A percentile compares a stretch with the other conserved stretches of the same genome.
These are phyloP conservation scores for Cephalopholis sonnerati DNA, from an alignment of 2,113 vertebrate genomes.

Conservation along the genomic window DNA sequence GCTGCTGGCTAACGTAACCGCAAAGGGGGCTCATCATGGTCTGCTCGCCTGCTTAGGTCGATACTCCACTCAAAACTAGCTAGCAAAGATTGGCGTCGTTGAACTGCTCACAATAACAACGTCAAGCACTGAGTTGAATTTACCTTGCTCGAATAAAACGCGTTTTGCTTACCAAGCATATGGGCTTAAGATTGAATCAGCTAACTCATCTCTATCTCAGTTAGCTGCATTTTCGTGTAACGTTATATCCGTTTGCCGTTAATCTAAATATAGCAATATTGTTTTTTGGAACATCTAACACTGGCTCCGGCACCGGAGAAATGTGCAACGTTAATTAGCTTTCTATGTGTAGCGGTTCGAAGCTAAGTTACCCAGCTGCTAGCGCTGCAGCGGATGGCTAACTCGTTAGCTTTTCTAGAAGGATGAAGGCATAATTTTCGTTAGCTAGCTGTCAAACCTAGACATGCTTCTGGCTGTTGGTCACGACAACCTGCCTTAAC, in stretches of 20 bases:
- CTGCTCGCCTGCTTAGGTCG: slow-evolving; percentile 38
- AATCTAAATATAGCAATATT: neutral
- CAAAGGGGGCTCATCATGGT: slow-evolving; percentile 67
- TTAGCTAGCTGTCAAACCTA: slow-evolving; percentile 66
- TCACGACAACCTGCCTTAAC: slow-evolving; percentile 34
- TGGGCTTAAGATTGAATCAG: neutral
- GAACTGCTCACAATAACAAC: neutral
- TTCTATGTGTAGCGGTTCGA: slow-evolving; percentile 22
- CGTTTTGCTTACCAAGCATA: neutral
- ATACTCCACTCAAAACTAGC: slow-evolving; percentile 1
- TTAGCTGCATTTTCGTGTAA: slow-evolving; percentile 32
- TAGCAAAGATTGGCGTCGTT: slow-evolving; percentile 1
- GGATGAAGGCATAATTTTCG: slow-evolving; percentile 59
- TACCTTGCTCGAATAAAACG: slow-evolving; percentile 17
- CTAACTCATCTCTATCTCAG: neutral
- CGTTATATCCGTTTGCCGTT: neutral
- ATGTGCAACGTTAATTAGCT: slow-evolving; percentile 25
- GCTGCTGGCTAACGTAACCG: slow-evolving; percentile 64
- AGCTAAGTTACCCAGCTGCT: slow-evolving; percentile 40
- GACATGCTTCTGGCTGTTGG: slow-evolving; percentile 53
- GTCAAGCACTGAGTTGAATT: neutral
- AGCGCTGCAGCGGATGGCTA: slow-evolving; percentile 68
- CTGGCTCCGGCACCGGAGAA: neutral
- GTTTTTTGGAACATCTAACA: neutral
- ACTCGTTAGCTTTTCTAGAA: slow-evolving; percentile 61